Evolutionary conservation across 2,888 invertebrate species (phyloP).

Genomic region (Heliconius sara): DNA sequence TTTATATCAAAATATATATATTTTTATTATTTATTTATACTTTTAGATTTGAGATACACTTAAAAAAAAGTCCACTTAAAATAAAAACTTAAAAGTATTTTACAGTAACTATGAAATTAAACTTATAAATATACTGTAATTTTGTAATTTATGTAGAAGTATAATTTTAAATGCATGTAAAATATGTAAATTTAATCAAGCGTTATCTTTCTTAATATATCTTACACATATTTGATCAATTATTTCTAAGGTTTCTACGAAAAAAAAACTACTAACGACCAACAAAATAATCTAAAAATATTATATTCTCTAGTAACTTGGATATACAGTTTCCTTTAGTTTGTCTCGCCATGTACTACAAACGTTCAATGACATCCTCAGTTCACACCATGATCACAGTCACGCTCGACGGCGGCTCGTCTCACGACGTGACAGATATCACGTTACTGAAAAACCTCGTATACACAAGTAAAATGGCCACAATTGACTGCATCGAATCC

Average conservation of each 20-base stretch:
- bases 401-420: conserved; percentile 38
- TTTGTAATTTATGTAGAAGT: not conserved
- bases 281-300: not conserved
- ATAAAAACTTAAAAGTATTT: too few species aligned
- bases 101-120: too few species aligned
- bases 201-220: not conserved
- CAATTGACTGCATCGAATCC: conserved; percentile 32
- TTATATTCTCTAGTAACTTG: not conserved
- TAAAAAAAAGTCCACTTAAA: too few species aligned
- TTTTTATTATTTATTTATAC: not conserved
- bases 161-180: not conserved
- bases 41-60: too few species aligned
- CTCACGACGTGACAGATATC: conserved; percentile 45
- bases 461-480: conserved; percentile 34
- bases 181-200: not conserved
- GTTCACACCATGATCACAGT: conserved; percentile 42
- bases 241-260: not conserved
- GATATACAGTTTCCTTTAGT: not conserved
- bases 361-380: conserved; percentile 43
- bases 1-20: not conserved
- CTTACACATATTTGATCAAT: not conserved
- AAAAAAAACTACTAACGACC: not conserved
- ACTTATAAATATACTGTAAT: not conserved
- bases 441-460: conserved; percentile 39
- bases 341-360: not conserved